Evolutionary conservation across 2,888 invertebrate species (phyloP).

Genomic region (Epistrophella euchroma): DNA sequence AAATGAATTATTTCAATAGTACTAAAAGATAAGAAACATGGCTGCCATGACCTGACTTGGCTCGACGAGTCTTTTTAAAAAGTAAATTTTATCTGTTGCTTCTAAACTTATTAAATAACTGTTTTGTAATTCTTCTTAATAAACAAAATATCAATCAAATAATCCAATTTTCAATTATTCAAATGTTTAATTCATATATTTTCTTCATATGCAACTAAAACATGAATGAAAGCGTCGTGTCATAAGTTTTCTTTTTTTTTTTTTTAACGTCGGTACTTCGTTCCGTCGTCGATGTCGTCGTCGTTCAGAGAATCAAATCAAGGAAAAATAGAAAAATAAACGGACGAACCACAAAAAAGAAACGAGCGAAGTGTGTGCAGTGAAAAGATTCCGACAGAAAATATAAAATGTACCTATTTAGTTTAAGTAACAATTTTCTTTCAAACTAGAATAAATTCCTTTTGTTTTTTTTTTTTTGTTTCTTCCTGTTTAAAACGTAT

Average conservation of each 20-base stretch:
- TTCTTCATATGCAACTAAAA: conserved; percentile 2
- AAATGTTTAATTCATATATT: conserved; percentile 16
- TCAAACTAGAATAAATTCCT: not conserved
- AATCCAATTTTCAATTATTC: not conserved
- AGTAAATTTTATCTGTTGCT: conserved; percentile 70
- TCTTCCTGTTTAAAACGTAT: not conserved
- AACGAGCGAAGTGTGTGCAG: conserved; percentile 49
- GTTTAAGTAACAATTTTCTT: not conserved
- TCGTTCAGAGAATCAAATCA: conserved; percentile 42
- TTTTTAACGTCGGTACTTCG: conserved; percentile 56
- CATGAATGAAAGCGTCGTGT: conserved; percentile 67
- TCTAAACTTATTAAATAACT: conserved; percentile 44
- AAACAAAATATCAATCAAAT: conserved; percentile 27
- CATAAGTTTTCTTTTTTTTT: conserved; percentile 63
- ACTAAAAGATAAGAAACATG: conserved; percentile 71
- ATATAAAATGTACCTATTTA: conserved; percentile 9
- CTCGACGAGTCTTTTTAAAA: conserved; percentile 46
- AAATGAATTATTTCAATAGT: conserved; percentile 46
- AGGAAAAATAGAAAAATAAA: conserved; percentile 51
- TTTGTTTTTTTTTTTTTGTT: not conserved
- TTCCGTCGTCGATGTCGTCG: conserved; percentile 14
- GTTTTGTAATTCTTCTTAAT: conserved; percentile 24
- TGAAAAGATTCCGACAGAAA: conserved; percentile 42
- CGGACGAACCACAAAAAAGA: conserved; percentile 36
- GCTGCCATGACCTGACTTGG: conserved; percentile 62